A percentile compares a stretch with the other conserved stretches of the same genome.
phyloP scores from a whole-genome alignment of 2,113 vertebrate genomes.

The Vidua chalybeata region DNA sequence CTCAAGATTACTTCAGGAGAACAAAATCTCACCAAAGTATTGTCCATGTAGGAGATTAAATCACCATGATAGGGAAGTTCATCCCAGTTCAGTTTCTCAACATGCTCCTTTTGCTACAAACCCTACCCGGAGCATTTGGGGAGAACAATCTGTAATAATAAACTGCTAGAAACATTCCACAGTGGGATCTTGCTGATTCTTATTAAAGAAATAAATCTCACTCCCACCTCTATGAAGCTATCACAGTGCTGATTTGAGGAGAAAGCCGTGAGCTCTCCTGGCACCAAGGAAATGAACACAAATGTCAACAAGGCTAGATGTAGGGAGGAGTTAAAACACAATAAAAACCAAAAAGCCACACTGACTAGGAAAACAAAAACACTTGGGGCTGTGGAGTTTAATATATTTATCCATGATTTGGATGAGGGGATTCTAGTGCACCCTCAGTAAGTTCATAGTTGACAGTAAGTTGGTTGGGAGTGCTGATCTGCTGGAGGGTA shows the following conservation, averaged over 20 bases:
- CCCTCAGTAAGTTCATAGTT: not conserved
- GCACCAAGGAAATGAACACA: constrained; percentile 36
- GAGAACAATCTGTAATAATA: constrained; percentile 43
- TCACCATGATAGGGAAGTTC: not conserved
- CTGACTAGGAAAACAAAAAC: not conserved
- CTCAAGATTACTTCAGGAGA: not conserved
- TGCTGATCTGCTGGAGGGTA: not conserved
- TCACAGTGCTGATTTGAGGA: constrained; percentile 7
- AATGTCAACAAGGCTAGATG: not conserved
- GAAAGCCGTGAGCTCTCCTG: constrained; percentile 23
- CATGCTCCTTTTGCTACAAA: constrained; percentile 17
- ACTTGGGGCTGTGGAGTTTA: not conserved
- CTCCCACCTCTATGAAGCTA: constrained; percentile 30
- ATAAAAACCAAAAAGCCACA: not conserved
- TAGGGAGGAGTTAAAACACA: constrained; percentile 7
- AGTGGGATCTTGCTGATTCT: constrained; percentile 34
- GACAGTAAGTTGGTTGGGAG: not conserved
- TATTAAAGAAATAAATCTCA: constrained; percentile 74
- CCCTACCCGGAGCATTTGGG: not conserved
- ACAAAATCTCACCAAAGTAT: not conserved
- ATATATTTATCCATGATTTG: not conserved
- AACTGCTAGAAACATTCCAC: constrained; percentile 42
- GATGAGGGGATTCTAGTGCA: not conserved
- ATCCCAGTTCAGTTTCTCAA: not conserved
- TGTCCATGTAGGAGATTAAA: not conserved